Evolutionary conservation across 2,888 invertebrate genomes (phyloP), one percentile per base, ranked within the genome.

Genomic region (Pantelozetes paolii): DNA sequence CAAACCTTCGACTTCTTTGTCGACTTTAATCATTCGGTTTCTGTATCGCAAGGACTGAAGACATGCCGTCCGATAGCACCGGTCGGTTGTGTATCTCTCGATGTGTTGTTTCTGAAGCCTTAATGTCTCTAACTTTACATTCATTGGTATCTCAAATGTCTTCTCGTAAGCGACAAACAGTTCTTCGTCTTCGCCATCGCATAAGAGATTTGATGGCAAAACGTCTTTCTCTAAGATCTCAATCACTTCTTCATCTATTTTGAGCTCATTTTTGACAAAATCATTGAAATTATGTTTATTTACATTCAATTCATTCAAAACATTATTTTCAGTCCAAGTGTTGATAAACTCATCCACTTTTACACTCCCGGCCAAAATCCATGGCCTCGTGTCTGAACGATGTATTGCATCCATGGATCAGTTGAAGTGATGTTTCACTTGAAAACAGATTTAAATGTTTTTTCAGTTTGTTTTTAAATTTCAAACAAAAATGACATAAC

Each of bases 31-130:
- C n/a, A 64, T n/a, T 36, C 36, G 64, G 42, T 67, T 73, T 36
- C 73, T 40, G 40, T 73, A 73, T 28, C 54, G 40, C 30, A 73
- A 67, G 23, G 67, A 67, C 32, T 54, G 45, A 36, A 42, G 30
- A 48, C 36, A 40, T n/a, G 48, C 48, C 13, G 30, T 50, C 11
- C 67, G 45, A 54, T 73, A 73, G 18, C 45, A 45, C 1, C 18
- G 20, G 50, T 67, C 67, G 30, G 11, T 32, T 45, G 64, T 36
- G 40, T 45, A 67, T 20, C 64, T 45, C 48, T 64, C 50, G 36
- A 67, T 50, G 67, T 73, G 73, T 50, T 67, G 45, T 23, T 45
- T 64, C 64, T 57, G 71, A 23, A 57, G 54, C 3, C 57, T 30
- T 11, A 71, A 32, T n/a, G 71, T 71, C 32, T 71, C 71, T 40